Percentiles rank a stretch among this genome's conserved stretches.
phyloP scores from a whole-genome alignment of 2,888 invertebrate species.

The Drosophila imparisetae region DNA sequence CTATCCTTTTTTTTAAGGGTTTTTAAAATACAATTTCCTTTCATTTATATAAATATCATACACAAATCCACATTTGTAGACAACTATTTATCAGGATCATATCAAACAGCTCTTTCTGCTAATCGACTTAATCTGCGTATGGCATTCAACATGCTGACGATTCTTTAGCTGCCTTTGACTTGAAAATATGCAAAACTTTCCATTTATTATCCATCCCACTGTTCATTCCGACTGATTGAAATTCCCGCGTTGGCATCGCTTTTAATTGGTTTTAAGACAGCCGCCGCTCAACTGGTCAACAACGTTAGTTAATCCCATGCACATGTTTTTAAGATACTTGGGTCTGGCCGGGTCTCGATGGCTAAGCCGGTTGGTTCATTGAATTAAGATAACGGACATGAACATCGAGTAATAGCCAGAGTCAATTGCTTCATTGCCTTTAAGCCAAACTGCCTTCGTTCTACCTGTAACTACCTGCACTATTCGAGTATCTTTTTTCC shows the following conservation, averaged over 20 bases:
- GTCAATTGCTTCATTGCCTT: constrained; percentile 61
- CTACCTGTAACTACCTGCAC: constrained; percentile 43
- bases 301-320: constrained; percentile 24
- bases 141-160: background rate
- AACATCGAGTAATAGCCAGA: constrained; percentile 47
- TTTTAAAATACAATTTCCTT: background rate
- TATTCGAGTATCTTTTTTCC: constrained; percentile 19
- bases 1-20: background rate
- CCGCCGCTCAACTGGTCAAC: background rate
- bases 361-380: constrained; percentile 58
- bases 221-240: constrained; percentile 29
- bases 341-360: background rate
- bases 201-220: constrained; percentile 17
- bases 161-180: background rate
- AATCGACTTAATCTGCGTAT: background rate
- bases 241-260: constrained; percentile 22
- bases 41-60: background rate
- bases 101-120: background rate
- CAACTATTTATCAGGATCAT: background rate
- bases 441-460: constrained; percentile 21
- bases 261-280: constrained; percentile 45
- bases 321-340: constrained; percentile 3
- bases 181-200: background rate
- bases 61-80: background rate
- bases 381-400: constrained; percentile 73